Evolutionary conservation across 2,113 vertebrate genomes (phyloP).

Genomic region (Pelvicachromis taeniatus): DNA sequence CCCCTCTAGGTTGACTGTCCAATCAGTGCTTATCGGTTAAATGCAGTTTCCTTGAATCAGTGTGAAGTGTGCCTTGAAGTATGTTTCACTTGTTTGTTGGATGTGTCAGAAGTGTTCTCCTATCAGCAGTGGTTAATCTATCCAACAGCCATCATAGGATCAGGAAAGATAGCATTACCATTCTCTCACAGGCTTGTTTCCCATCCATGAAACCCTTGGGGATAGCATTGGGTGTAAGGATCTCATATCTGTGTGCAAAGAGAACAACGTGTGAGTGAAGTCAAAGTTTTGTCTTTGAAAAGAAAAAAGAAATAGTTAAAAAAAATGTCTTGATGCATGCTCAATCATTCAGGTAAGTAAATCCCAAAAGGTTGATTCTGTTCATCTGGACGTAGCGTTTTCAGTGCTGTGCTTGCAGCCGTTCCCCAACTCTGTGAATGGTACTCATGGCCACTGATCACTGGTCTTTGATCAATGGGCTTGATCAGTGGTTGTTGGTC

Average conservation of each 20-base stretch:
- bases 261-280: background rate
- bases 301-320: background rate
- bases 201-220: constrained; percentile 99
- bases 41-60: background rate
- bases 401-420: too few species aligned
- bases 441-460: too few species aligned
- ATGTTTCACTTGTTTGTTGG: background rate
- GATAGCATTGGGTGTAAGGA: constrained; percentile 96
- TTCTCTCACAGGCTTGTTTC: constrained; percentile 95
- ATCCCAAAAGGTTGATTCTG: too few species aligned
- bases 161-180: constrained; percentile 74
- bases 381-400: too few species aligned
- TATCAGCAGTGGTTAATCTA: background rate
- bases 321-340: background rate
- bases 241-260: constrained; percentile 84
- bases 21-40: background rate
- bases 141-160: background rate
- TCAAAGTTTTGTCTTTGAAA: background rate
- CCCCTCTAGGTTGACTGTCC: background rate
- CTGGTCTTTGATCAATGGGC: too few species aligned
- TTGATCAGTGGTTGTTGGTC: too few species aligned
- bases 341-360: too few species aligned
- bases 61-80: background rate
- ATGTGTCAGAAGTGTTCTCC: background rate
- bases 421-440: too few species aligned